Evolutionary conservation across 2,888 invertebrate genomes (phyloP), one percentile per base, ranked within the genome.

Genomic region (Nemapogon koenigi): DNA sequence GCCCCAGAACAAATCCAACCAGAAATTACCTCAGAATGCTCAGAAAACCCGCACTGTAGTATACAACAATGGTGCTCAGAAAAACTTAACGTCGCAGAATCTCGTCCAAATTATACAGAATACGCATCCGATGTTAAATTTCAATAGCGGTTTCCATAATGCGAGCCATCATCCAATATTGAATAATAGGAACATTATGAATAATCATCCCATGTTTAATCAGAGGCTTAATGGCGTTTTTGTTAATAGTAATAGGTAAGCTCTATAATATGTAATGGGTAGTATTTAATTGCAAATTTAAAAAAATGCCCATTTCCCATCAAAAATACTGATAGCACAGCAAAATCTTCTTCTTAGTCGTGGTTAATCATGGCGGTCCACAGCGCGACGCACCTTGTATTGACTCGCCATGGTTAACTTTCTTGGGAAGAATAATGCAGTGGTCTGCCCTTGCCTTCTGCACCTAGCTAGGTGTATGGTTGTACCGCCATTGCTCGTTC

Each of bases 51-150:
- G 68, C n/a, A 27, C 6, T 0, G 53, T 69, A 4, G 17, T 35
- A 3, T 42, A 42, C 0, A 75, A 70, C 29, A 66, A 61, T 22
- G 72, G 68, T n/a, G 59, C 62, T 0, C 57, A 62, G 35, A 50
- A 50, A 16, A 57, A 55, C 40, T 35, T 61, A 43, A 59, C 62
- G 0, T 70, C 73, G 0, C 70, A 73, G 42, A 75, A 70, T 37
- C 40, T 80, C 16, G 79, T 78, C 0, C 78, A 79, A 29, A 29
- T 71, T 0, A 69, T 80, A 14, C 78, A 79, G 47, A 72, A 67
- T 31, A 75, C 78, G 0, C 79, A 80, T 46, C 79, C 78, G 0
- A 75, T 78, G 68, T 31, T 78, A 36, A 68, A 73, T 16, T 60
- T 58, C 8, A 64, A 63, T 35, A 69, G 62, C 40, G 68, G 70